Evolutionary conservation across 2,113 vertebrate genomes (phyloP).

Genomic region (Willisornis vidua): DNA sequence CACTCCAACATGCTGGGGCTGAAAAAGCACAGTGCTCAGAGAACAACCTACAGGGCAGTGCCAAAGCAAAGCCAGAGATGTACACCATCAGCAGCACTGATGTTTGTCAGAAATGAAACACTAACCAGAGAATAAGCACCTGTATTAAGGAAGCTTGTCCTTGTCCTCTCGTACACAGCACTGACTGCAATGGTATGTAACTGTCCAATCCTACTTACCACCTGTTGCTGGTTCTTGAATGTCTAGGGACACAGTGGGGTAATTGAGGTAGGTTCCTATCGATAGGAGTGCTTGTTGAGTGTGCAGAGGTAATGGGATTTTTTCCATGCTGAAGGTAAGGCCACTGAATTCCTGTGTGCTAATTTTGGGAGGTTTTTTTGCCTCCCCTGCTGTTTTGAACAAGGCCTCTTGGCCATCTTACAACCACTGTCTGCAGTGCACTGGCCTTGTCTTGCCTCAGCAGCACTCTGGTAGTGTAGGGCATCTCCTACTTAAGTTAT

Average conservation of each 20-base stretch:
- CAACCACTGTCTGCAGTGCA: neutral
- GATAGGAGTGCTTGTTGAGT: neutral
- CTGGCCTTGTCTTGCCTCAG: neutral
- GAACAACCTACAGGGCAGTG: neutral
- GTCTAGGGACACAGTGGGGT: neutral
- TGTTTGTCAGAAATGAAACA: neutral
- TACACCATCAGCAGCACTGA: neutral
- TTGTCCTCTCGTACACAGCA: neutral
- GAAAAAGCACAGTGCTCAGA: neutral
- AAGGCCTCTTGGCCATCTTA: neutral
- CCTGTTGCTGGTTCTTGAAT: neutral
- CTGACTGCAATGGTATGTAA: rapidly evolving
- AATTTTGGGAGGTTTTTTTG: neutral
- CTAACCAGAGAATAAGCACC: neutral
- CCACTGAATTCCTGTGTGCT: neutral
- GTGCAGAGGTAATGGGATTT: neutral
- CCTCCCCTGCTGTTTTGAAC: neutral
- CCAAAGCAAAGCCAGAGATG: neutral
- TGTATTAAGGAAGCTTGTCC: neutral
- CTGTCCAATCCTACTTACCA: neutral
- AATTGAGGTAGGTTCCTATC: neutral
- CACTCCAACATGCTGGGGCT: neutral
- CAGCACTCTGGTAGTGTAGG: neutral
- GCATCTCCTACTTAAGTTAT: neutral
- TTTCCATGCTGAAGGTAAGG: neutral